These are phyloP conservation scores for Papilio machaon DNA, from an alignment of 1,140 invertebrate genomes.

Conservation along the genomic window DNA sequence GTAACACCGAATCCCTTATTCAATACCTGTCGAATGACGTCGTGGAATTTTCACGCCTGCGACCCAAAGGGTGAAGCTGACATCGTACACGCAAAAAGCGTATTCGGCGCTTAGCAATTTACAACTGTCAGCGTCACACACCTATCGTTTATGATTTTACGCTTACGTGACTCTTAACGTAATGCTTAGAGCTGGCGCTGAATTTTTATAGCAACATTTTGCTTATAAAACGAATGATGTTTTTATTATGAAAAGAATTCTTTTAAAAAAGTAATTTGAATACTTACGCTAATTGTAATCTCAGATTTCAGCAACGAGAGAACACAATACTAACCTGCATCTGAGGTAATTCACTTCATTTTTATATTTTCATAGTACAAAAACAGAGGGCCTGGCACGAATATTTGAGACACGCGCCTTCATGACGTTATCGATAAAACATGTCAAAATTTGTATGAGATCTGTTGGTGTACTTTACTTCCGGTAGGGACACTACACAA, in stretches of 20 bases:
- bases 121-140: slow-evolving; percentile 35
- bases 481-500: too few relatives aligned
- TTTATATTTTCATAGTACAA: too few relatives aligned
- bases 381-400: too few relatives aligned
- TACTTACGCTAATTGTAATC: not conserved
- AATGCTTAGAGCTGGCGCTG: not conserved
- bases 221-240: not conserved
- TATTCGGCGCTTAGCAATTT: slow-evolving; percentile 24
- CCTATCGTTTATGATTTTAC: slow-evolving; percentile 38
- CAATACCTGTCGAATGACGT: slow-evolving; percentile 39
- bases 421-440: too few relatives aligned
- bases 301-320: not conserved
- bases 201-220: slow-evolving; percentile 18
- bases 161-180: slow-evolving; percentile 32
- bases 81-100: slow-evolving; percentile 17
- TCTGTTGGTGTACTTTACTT: too few relatives aligned
- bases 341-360: not conserved
- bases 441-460: too few relatives aligned
- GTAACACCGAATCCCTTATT: slow-evolving; percentile 37
- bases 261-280: not conserved
- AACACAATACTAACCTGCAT: not conserved
- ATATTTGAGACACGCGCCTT: too few relatives aligned
- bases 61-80: slow-evolving; percentile 33
- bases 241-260: not conserved
- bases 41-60: slow-evolving; percentile 36